phyloP scores from a whole-genome alignment of 1,140 invertebrate species.

The Rhagoletis zephyria region DNA sequence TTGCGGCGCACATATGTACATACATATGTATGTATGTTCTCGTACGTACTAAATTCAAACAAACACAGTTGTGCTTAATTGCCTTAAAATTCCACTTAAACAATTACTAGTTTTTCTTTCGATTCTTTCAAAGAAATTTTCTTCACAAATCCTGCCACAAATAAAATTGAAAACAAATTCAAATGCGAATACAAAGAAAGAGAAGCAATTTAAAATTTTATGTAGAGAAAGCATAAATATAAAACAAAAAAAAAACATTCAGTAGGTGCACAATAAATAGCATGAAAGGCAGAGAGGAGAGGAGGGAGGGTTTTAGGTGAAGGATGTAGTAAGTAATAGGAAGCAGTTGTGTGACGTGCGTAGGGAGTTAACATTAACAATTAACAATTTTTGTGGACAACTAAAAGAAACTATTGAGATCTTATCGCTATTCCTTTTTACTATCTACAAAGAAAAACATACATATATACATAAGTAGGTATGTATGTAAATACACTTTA shows the following conservation, averaged over 20 bases:
- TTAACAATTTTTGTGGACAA: background rate
- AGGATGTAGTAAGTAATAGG: too few relatives aligned
- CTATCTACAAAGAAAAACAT: background rate
- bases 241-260: too few relatives aligned
- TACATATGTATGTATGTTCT: too few relatives aligned
- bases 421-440: conserved; percentile 31
- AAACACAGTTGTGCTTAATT: too few relatives aligned
- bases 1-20: too few relatives aligned
- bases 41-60: too few relatives aligned
- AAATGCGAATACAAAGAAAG: background rate
- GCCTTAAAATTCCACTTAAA: too few relatives aligned
- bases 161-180: background rate
- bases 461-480: background rate
- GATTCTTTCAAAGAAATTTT: background rate
- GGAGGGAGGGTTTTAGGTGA: too few relatives aligned
- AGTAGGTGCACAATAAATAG: too few relatives aligned
- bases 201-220: too few relatives aligned
- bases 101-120: background rate
- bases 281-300: too few relatives aligned
- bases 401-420: conserved; percentile 29
- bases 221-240: too few relatives aligned
- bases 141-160: conserved; percentile 10
- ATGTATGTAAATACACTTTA: background rate
- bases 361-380: background rate
- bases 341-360: background rate